Conservation (phyloP, 2,888 invertebrate genomes). For the Heliconius ismenius region DNA sequence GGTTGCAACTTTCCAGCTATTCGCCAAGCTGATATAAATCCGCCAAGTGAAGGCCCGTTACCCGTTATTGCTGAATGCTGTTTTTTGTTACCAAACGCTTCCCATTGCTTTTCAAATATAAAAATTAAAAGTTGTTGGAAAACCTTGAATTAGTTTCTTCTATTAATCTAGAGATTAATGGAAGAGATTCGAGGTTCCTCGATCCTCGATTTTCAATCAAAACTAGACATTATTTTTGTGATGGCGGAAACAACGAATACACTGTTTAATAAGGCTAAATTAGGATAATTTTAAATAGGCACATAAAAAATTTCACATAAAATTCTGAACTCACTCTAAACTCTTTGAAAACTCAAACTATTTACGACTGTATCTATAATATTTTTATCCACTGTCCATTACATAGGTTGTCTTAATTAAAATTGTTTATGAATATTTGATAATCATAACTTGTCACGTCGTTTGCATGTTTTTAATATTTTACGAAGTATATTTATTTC, state of each 20-base stretch:
- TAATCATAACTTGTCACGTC: background rate
- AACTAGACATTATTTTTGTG: background rate
- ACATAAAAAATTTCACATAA: background rate
- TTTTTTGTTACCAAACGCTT: slow-evolving; percentile 26
- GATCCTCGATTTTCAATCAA: too few species aligned
- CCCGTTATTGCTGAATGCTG: slow-evolving; percentile 40
- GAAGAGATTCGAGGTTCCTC: too few species aligned
- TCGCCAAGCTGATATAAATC: slow-evolving; percentile 43
- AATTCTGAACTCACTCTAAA: too few species aligned
- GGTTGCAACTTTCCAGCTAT: slow-evolving; percentile 45
- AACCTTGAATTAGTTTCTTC: background rate
- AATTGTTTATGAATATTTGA: background rate
- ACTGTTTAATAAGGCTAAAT: background rate
- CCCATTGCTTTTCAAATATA: slow-evolving; percentile 16
- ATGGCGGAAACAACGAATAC: background rate
- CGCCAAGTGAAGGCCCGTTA: slow-evolving; percentile 35
- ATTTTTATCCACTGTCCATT: too few species aligned
- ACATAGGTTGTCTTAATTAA: too few species aligned
- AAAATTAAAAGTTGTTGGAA: background rate
- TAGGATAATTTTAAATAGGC: background rate
- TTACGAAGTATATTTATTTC: slow-evolving; percentile 43
- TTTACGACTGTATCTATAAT: too few species aligned
- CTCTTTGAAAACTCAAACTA: too few species aligned
- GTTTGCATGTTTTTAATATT: background rate
- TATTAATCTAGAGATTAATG: too few species aligned